Conservation (phyloP, 92 coral and sea anemone genomes). For the Scolanthus callimorphus region DNA sequence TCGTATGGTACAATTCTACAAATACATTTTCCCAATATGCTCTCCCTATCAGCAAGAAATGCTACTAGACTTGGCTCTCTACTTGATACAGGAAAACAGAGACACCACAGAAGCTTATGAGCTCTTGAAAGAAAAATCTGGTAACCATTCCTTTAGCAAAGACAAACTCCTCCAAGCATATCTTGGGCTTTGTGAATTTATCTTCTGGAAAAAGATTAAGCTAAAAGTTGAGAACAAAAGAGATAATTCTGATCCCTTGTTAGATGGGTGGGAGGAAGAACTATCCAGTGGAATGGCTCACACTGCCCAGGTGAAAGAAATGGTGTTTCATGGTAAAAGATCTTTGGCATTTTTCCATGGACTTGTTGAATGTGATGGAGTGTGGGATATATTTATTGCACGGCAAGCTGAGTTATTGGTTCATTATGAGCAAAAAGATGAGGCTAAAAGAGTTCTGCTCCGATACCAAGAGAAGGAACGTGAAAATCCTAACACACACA, state of each 20-base stretch:
- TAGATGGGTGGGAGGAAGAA: slow-evolving; percentile 4
- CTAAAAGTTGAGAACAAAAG: not conserved
- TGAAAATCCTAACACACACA: slow-evolving; percentile 88
- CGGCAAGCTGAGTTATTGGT: slow-evolving; percentile 61
- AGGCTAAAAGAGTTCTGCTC: slow-evolving; percentile 46
- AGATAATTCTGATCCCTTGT: not conserved
- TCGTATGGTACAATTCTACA: slow-evolving; percentile 56
- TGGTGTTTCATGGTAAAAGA: slow-evolving; percentile 60
- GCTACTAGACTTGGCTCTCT: slow-evolving; percentile 73
- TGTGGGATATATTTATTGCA: slow-evolving; percentile 81
- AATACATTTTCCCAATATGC: slow-evolving; percentile 75
- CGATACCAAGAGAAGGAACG: slow-evolving; percentile 71
- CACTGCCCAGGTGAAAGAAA: slow-evolving; percentile 11
- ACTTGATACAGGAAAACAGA: slow-evolving; percentile 49
- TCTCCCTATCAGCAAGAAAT: slow-evolving; percentile 55
- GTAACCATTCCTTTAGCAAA: slow-evolving; percentile 32
- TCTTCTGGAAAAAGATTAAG: slow-evolving; percentile 50
- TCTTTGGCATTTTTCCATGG: slow-evolving; percentile 54
- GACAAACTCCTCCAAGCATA: slow-evolving; percentile 60
- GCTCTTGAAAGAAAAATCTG: slow-evolving; percentile 58
- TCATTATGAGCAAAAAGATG: slow-evolving; percentile 32
- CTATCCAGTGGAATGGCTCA: not conserved
- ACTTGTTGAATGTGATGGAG: slow-evolving; percentile 58
- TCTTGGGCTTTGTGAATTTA: slow-evolving; percentile 73
- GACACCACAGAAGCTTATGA: slow-evolving; percentile 78